phyloP scores from a whole-genome alignment of 2,113 vertebrate species.

The Benitochromis conjunctus region DNA sequence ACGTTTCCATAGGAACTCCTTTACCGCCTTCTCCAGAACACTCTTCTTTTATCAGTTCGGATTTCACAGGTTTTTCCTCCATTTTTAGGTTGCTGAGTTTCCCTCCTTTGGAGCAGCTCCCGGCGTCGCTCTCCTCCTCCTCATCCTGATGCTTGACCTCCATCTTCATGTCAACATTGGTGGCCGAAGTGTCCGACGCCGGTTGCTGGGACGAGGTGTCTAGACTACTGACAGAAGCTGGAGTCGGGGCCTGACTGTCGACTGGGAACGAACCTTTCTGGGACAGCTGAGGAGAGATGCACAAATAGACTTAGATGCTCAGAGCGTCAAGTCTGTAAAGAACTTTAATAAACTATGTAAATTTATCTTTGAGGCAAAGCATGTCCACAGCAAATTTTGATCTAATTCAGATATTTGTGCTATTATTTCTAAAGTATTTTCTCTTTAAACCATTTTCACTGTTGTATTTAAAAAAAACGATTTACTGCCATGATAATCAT shows the following conservation, averaged over 20 bases:
- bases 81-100: conserved; percentile 75
- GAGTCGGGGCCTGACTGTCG: conserved; percentile 87
- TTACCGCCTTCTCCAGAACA: conserved; percentile 79
- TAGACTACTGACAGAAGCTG: conserved; percentile 89
- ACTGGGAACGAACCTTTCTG: conserved; percentile 84
- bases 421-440: background rate
- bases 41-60: conserved; percentile 73
- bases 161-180: conserved; percentile 80
- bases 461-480: background rate
- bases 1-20: conserved; percentile 79
- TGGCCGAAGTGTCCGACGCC: conserved; percentile 75
- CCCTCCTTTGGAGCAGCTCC: conserved; percentile 68
- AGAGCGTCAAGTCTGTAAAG: background rate
- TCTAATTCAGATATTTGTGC: background rate
- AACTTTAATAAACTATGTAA: background rate
- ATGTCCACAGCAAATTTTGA: background rate
- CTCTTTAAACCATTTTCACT: background rate
- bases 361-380: background rate
- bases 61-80: conserved; percentile 81
- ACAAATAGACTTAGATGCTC: background rate
- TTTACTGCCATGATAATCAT: too few species aligned
- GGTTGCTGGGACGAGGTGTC: conserved; percentile 87
- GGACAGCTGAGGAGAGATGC: conserved; percentile 77
- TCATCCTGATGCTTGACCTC: conserved; percentile 83
- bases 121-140: conserved; percentile 72